Conservation (phyloP, 2,888 invertebrate genomes). For the Cephus pulcher region DNA sequence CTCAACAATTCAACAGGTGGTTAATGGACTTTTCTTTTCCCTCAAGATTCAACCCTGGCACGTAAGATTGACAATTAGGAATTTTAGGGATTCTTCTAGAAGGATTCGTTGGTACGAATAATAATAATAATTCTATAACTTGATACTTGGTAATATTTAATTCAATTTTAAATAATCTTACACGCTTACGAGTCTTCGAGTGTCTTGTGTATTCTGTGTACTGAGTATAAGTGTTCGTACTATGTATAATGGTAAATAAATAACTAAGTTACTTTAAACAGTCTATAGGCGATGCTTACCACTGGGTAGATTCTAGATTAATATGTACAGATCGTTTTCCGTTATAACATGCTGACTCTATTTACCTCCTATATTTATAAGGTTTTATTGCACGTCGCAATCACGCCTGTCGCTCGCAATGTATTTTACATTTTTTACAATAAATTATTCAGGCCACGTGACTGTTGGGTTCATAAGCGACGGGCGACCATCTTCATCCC, state of each 20-base stretch:
- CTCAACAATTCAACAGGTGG: too few relatives aligned
- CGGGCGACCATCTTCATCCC: too few relatives aligned
- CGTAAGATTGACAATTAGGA: too few relatives aligned
- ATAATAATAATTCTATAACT: too few relatives aligned
- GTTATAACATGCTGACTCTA: conserved; percentile 9
- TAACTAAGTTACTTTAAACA: conserved; percentile 66
- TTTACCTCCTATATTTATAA: conserved; percentile 30
- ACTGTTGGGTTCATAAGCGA: too few relatives aligned
- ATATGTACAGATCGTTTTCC: conserved; percentile 31
- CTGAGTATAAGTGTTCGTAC: conserved; percentile 28
- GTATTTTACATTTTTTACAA: conserved; percentile 57
- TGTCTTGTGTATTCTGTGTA: conserved; percentile 33
- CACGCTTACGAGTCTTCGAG: conserved; percentile 34
- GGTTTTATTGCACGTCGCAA: conserved; percentile 56
- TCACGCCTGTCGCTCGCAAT: conserved; percentile 39
- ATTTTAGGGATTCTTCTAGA: too few relatives aligned
- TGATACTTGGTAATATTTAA: conserved; percentile 58
- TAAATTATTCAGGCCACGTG: conserved; percentile 50
- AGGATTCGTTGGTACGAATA: too few relatives aligned
- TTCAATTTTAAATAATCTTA: conserved; percentile 62
- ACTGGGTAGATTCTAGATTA: conserved; percentile 31
- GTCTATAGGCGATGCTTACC: conserved; percentile 60
- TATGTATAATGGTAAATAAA: conserved; percentile 58
- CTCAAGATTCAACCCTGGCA: too few relatives aligned
- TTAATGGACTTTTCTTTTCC: too few relatives aligned